Evolutionary conservation across 2,113 vertebrate genomes (phyloP), one percentile per base, ranked within the genome.

Genomic region (Motacilla tschutschensis): DNA sequence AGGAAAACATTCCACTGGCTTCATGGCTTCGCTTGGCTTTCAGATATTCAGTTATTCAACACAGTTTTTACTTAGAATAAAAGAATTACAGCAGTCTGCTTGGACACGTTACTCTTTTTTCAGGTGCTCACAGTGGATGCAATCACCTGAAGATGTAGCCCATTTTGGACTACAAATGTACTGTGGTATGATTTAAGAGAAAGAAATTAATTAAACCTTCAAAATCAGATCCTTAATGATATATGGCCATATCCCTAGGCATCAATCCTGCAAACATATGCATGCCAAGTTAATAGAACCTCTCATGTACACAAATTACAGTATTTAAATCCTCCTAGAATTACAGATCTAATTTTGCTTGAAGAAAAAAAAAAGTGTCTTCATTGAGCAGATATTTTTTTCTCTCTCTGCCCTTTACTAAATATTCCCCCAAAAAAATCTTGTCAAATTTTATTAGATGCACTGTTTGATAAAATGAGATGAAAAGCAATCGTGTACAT

Each of bases 151-250:
- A 79, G 62, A 88, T 16, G 38, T 4, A 67, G 20, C 38, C 89
- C 5, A n/a, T 58, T 84, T 69, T 57, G 31, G 50, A 79, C 46
- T 83, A 58, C 35, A 69, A 83, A 38, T 57, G 22, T 57, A 83
- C 12, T 60, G 46, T 41, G 50, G 54, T 26, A 75, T 0, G 2
- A 63, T 44, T 74, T 66, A 91, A 57, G 28, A 86, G 35, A 72
- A 82, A 60, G 40, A 46, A 36, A 62, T 74, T 44, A 91, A 71
- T 90, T 67, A 69, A 90, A 72, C 24, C 9, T 73, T 82, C 71
- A 29, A 90, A 93, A 90, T 69, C 43, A 83, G 51, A 76, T 66
- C 47, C 55, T 88, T 93, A 79, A 82, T 63, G 55, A 87, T 51
- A 88, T 7, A 33, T 22, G 26, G 51, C 59, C 40, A 79, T 33